These are phyloP conservation scores for Euphydryas editha DNA, from an alignment of 2,888 invertebrate species.

Conservation along the genomic window DNA sequence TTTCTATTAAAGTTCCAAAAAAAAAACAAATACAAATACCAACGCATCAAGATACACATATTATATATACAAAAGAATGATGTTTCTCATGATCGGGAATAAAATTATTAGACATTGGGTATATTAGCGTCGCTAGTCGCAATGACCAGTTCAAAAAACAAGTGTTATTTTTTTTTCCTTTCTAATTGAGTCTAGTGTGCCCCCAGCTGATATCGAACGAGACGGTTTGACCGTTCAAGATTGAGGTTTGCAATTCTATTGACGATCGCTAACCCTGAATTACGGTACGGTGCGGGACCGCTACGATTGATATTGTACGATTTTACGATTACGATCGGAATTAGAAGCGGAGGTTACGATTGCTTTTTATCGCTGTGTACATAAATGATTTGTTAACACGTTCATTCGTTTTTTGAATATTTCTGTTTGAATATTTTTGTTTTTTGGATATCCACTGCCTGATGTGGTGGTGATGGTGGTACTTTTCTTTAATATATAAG, in stretches of 20 bases:
- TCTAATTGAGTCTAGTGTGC: conserved; percentile 43
- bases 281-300: conserved; percentile 55
- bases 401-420: neutral
- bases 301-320: conserved; percentile 58
- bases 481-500: too few relatives aligned
- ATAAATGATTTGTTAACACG: conserved; percentile 4
- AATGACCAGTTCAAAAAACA: too few relatives aligned
- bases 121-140: too few relatives aligned
- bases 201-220: conserved; percentile 43
- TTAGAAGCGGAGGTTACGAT: conserved; percentile 16
- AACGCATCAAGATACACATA: too few relatives aligned
- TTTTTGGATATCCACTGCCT: too few relatives aligned
- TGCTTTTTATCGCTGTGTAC: conserved; percentile 2
- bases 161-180: neutral
- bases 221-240: conserved; percentile 52
- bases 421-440: too few relatives aligned
- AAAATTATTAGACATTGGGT: too few relatives aligned
- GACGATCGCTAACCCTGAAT: conserved; percentile 62
- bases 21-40: too few relatives aligned
- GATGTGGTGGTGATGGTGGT: too few relatives aligned
- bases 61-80: too few relatives aligned
- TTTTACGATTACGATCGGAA: conserved; percentile 25
- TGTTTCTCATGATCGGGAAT: too few relatives aligned
- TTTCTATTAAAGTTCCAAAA: too few relatives aligned
- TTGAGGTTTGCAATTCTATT: conserved; percentile 64